Evolutionary conservation across 2,113 vertebrate genomes (phyloP).

Genomic region (Tringa solitaria): DNA sequence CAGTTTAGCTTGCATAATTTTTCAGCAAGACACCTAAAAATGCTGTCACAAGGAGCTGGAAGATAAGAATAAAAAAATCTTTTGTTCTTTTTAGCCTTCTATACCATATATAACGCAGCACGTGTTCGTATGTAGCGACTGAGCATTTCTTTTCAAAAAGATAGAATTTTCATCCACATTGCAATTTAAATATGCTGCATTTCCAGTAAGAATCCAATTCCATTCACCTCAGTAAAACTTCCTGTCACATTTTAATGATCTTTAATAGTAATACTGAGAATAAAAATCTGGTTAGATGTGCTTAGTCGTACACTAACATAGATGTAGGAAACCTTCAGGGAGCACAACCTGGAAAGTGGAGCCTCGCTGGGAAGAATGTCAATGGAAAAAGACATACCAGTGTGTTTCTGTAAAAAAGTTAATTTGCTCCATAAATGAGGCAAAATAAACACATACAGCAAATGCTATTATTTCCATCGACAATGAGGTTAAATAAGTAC

Average conservation of each 20-base stretch:
- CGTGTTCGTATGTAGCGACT: background rate
- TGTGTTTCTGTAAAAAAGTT: constrained; percentile 24
- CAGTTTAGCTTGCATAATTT: background rate
- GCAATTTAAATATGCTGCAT: background rate
- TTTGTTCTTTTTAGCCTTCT: background rate
- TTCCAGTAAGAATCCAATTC: background rate
- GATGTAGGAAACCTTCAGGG: background rate
- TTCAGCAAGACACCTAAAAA: background rate
- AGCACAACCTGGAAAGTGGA: background rate
- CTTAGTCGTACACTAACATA: background rate
- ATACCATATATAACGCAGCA: background rate
- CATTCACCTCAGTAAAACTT: background rate
- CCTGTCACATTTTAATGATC: background rate
- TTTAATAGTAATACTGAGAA: background rate
- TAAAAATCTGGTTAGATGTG: background rate
- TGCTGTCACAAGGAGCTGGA: background rate
- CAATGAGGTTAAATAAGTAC: constrained; percentile 41
- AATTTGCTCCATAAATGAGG: constrained; percentile 25
- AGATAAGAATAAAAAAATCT: background rate
- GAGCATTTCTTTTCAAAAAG: background rate
- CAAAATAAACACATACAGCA: constrained; percentile 36
- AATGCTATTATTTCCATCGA: constrained; percentile 19
- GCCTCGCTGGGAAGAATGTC: background rate
- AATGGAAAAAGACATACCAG: background rate
- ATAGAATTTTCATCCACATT: background rate